A percentile compares a stretch with the other conserved stretches of the same genome.
phyloP scores from a whole-genome alignment of 1,140 invertebrate genomes.

The Megalonaias nervosa region DNA sequence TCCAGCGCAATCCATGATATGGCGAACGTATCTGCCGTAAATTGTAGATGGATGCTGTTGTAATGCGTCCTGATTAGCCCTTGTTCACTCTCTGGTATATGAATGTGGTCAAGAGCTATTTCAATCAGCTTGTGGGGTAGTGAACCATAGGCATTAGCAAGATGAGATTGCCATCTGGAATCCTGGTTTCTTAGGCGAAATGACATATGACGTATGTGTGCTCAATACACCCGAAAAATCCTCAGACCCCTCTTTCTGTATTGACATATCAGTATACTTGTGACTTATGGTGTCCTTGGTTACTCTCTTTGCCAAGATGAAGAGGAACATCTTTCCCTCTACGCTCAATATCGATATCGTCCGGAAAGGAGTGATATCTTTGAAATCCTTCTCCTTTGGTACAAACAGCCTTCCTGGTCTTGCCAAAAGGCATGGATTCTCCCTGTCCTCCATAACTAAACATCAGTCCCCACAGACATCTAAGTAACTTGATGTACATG shows the following conservation, averaged over 20 bases:
- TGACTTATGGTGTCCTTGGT: neutral
- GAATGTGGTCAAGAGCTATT: conserved; percentile 14
- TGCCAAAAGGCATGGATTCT: neutral
- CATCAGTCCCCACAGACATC: neutral
- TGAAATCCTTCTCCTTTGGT: conserved; percentile 10
- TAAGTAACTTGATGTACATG: neutral
- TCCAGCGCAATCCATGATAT: conserved; percentile 27
- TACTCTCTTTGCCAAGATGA: neutral
- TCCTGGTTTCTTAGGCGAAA: conserved; percentile 17
- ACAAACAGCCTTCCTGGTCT: neutral
- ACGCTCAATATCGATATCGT: conserved; percentile 13
- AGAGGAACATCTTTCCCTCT: conserved; percentile 7
- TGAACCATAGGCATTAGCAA: conserved; percentile 18
- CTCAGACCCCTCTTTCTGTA: conserved; percentile 24
- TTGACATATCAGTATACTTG: conserved; percentile 23
- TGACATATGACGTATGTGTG: conserved; percentile 17
- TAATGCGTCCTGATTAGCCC: conserved; percentile 1
- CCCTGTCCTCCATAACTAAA: conserved; percentile 5
- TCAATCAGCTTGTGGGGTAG: conserved; percentile 23
- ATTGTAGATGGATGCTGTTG: conserved; percentile 11
- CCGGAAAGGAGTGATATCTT: conserved; percentile 5
- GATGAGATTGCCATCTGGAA: conserved; percentile 29
- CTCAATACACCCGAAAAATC: conserved; percentile 24
- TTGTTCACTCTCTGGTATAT: conserved; percentile 8
- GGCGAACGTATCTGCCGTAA: conserved; percentile 20